phyloP scores from a whole-genome alignment of 1,140 invertebrate species.

The Drosophila tropicalis region DNA sequence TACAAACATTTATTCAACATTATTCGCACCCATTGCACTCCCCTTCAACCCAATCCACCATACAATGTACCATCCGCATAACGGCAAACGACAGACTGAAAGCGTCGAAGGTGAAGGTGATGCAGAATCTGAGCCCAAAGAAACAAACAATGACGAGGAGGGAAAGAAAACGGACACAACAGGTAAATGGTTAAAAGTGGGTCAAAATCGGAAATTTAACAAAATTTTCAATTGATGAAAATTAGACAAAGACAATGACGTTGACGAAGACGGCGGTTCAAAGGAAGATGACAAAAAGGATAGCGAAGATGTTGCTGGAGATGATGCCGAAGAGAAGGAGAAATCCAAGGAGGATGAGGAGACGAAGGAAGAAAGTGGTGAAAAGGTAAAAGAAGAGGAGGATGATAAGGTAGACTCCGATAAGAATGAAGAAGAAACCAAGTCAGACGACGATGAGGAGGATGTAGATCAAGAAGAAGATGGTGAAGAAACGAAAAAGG shows the following conservation, averaged over 20 bases:
- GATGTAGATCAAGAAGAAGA: background rate
- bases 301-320: background rate
- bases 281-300: slow-evolving; percentile 14
- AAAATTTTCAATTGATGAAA: slow-evolving; percentile 39
- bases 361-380: background rate
- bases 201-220: slow-evolving; percentile 16
- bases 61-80: slow-evolving; percentile 19
- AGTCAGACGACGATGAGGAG: slow-evolving; percentile 23
- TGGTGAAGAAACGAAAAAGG: background rate
- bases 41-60: slow-evolving; percentile 20
- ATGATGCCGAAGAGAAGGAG: slow-evolving; percentile 16
- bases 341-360: slow-evolving; percentile 15
- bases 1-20: slow-evolving; percentile 50
- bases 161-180: slow-evolving; percentile 41
- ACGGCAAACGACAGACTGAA: slow-evolving; percentile 54
- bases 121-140: slow-evolving; percentile 49
- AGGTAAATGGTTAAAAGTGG: slow-evolving; percentile 50
- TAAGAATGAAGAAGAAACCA: slow-evolving; percentile 11
- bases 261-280: slow-evolving; percentile 5
- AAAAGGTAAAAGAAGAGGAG: background rate
- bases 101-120: slow-evolving; percentile 44
- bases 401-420: slow-evolving; percentile 4
- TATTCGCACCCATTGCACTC: slow-evolving; percentile 18
- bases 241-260: slow-evolving; percentile 35
- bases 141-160: slow-evolving; percentile 33